A percentile compares a stretch with the other conserved stretches of the same genome.
phyloP scores from a whole-genome alignment of 2,113 vertebrate species.

The Nyctibius bracteatus region DNA sequence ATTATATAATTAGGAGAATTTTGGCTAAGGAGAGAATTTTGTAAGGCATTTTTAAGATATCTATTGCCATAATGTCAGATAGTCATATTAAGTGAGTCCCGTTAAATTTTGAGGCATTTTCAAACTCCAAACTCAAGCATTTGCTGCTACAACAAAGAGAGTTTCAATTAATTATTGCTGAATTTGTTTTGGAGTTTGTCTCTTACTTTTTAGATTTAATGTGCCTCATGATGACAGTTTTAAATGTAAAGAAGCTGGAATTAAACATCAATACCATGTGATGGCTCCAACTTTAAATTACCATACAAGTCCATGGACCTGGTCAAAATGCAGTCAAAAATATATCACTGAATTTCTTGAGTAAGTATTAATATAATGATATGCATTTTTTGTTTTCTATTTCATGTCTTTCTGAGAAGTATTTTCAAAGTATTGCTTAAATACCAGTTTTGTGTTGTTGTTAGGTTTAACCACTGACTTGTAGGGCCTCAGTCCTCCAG shows the following conservation, averaged over 20 bases:
- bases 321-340: conserved; percentile 98
- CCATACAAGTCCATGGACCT: conserved; percentile 94
- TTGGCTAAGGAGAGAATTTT: neutral
- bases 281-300: conserved; percentile 97
- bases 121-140: neutral
- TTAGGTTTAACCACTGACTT: neutral
- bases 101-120: neutral
- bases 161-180: neutral
- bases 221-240: conserved; percentile 95
- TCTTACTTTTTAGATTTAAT: conserved; percentile 85
- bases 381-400: neutral
- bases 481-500: neutral
- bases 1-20: neutral
- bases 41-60: neutral
- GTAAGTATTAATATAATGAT: conserved; percentile 74
- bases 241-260: conserved; percentile 90
- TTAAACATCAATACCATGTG: conserved; percentile 91
- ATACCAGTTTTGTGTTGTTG: neutral
- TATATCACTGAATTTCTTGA: conserved; percentile 97
- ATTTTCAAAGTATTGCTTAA: neutral
- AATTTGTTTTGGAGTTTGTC: conserved; percentile 44
- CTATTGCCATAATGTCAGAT: neutral
- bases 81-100: neutral
- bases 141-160: neutral
- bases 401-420: neutral